Evolutionary conservation across 2,888 invertebrate species (phyloP).

Genomic region (Hirtodrosophila histrioides): DNA sequence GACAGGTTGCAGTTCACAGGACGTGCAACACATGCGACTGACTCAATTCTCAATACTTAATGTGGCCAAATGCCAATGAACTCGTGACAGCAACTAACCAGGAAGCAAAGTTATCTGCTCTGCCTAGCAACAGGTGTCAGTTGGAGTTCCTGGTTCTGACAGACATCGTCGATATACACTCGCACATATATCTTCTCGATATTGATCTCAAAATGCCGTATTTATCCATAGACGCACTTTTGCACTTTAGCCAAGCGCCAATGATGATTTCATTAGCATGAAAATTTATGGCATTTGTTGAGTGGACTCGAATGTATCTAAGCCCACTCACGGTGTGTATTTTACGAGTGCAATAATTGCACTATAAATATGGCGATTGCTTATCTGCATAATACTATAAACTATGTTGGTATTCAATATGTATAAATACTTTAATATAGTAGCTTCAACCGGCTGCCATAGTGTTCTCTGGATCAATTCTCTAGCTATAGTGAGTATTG

Average conservation of each 20-base stretch:
- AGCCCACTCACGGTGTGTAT: constrained; percentile 1
- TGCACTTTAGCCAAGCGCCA: constrained; percentile 24
- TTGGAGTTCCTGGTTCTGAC: constrained; percentile 8
- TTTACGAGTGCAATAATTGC: constrained; percentile 29
- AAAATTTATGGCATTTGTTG: constrained; percentile 41
- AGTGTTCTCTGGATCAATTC: constrained; percentile 12
- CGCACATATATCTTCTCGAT: neutral
- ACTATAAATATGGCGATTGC: constrained; percentile 48
- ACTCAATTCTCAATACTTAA: constrained; percentile 32
- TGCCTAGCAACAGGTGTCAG: constrained; percentile 63
- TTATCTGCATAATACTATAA: constrained; percentile 28
- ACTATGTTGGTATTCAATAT: constrained; percentile 1
- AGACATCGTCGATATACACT: no score
- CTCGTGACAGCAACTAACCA: constrained; percentile 50
- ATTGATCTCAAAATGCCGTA: constrained; percentile 26
- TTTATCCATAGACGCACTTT: constrained; percentile 52
- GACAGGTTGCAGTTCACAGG: constrained; percentile 59
- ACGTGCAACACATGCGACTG: constrained; percentile 70
- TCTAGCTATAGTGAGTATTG: constrained; percentile 3
- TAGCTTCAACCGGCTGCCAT: neutral
- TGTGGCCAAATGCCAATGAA: constrained; percentile 62
- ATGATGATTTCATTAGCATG: constrained; percentile 52
- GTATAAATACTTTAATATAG: constrained; percentile 21
- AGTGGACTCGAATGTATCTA: neutral
- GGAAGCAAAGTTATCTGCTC: constrained; percentile 58